Base-by-base conservation (phyloP, 2,113 vertebrate genomes). In the Dromaius novaehollandiae region DNA sequence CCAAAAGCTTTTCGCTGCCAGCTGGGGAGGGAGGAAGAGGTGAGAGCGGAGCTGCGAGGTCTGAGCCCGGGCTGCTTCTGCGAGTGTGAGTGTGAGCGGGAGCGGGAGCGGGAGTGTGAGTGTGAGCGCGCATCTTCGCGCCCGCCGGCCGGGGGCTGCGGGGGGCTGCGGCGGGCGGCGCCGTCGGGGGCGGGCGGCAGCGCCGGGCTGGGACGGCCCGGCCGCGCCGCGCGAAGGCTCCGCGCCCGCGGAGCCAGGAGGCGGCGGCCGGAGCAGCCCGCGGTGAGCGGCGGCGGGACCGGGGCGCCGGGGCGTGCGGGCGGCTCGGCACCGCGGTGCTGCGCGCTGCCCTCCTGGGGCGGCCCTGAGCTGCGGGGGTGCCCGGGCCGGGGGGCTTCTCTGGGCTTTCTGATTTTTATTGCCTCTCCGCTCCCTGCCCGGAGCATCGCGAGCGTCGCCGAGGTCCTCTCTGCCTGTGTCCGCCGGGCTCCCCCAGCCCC, bases 401-500 rank as follows among this genome's bases (percentile, higher is more conserved):
- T 19, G 61, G 34, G 44, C 46, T 55, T 64, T n/a, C 76, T 64
- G 9, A 0, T 17, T 28, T 94, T 70, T 74, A 5, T 11, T 87
- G 9, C 30, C 2, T 11, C 34, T 58, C n/a, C 65, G 24, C 18
- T 66, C 38, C n/a, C 2, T 14, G 3, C 5, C 11, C 4, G 46
- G 46, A 48, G 46, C 17, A 48, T 48, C 17, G 8, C 44, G 3
- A 46, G 68, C 34, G 40, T 13, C 28, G 44, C 1, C 2, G 32
- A 68, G 30, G 22, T 24, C 30, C 34, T 55, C 7, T 25, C 28
- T n/a, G 69, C 46, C 46, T 44, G 48, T 53, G 22, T 9, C 24
- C 2, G 2, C 40, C 7, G 2, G 22, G 40, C 7, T 28, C 4
- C 11, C 13, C 1, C 11, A 0, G 9, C 13, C 9, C 51, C 12